These are phyloP conservation scores for Callopanchax toddi DNA, from an alignment of 2,113 vertebrate genomes.

Conservation along the genomic window DNA sequence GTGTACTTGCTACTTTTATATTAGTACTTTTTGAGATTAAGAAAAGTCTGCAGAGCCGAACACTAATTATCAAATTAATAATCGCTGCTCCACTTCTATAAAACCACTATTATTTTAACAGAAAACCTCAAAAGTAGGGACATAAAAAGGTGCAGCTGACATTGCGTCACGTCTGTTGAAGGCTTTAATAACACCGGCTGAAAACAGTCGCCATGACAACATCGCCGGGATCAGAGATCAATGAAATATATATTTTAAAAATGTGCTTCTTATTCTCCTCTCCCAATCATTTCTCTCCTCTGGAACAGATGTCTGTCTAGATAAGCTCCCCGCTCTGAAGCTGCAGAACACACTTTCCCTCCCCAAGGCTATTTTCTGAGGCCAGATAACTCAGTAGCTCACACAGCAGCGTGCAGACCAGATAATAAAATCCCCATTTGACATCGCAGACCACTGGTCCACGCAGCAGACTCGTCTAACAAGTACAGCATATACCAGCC, in stretches of 20 bases:
- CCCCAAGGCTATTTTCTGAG: slow-evolving; percentile 51
- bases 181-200: slow-evolving; percentile 2
- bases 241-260: slow-evolving; percentile 1
- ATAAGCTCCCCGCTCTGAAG: slow-evolving; percentile 50
- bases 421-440: slow-evolving; percentile 69
- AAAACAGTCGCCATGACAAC: slow-evolving; percentile 23
- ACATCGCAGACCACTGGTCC: slow-evolving; percentile 37
- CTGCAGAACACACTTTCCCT: slow-evolving; percentile 28
- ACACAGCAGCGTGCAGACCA: slow-evolving; percentile 31
- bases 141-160: not conserved
- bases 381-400: slow-evolving; percentile 60
- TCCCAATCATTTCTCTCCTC: slow-evolving; percentile 15
- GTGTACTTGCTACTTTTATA: too few species aligned
- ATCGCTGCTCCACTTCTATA: too few species aligned
- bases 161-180: not conserved
- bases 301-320: slow-evolving; percentile 55
- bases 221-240: not conserved
- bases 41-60: too few species aligned
- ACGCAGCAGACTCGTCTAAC: slow-evolving; percentile 35
- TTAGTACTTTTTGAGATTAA: too few species aligned
- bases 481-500: slow-evolving; percentile 43
- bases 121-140: not conserved
- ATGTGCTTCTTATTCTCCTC: slow-evolving; percentile 7
- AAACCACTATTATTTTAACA: too few species aligned
- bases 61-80: too few species aligned